Conservation (phyloP, 2,888 invertebrate species). For the Lampropteryx suffumata region DNA sequence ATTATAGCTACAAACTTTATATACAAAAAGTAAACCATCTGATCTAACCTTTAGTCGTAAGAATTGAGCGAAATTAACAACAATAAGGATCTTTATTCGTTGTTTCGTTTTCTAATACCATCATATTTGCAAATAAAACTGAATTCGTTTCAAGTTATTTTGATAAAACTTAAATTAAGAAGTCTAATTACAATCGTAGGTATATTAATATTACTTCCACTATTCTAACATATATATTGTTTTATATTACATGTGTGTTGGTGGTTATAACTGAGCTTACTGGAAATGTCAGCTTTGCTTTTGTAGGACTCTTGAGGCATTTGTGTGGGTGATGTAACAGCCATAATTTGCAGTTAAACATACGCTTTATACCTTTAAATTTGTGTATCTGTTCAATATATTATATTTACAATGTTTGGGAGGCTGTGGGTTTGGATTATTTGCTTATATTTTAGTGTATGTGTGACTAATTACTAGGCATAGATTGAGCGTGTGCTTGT, state of each 20-base stretch:
- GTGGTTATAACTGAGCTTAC: constrained; percentile 26
- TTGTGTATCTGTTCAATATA: constrained; percentile 17
- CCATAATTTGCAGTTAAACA: constrained; percentile 62
- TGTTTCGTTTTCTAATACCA: no score
- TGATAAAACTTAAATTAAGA: background rate
- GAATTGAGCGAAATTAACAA: no score
- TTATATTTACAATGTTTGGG: constrained; percentile 14
- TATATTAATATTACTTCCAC: background rate
- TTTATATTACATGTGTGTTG: background rate
- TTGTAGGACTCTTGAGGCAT: constrained; percentile 43
- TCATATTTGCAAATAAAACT: no score
- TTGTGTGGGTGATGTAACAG: constrained; percentile 78
- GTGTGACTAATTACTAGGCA: constrained; percentile 37
- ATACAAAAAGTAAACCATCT: no score
- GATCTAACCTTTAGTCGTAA: no score
- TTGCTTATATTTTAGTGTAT: constrained; percentile 14
- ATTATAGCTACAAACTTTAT: no score
- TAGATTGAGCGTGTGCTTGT: constrained; percentile 67
- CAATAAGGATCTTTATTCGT: no score
- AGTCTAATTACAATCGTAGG: background rate
- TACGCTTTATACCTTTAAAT: constrained; percentile 28
- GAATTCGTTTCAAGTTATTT: no score
- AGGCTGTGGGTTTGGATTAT: constrained; percentile 4
- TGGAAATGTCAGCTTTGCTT: constrained; percentile 52
- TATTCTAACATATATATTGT: background rate